Evolutionary conservation across 2,797 vertebrate species (phyloP), one percentile per base, ranked within the genome.

Genomic region (Echiichthys vipera): DNA sequence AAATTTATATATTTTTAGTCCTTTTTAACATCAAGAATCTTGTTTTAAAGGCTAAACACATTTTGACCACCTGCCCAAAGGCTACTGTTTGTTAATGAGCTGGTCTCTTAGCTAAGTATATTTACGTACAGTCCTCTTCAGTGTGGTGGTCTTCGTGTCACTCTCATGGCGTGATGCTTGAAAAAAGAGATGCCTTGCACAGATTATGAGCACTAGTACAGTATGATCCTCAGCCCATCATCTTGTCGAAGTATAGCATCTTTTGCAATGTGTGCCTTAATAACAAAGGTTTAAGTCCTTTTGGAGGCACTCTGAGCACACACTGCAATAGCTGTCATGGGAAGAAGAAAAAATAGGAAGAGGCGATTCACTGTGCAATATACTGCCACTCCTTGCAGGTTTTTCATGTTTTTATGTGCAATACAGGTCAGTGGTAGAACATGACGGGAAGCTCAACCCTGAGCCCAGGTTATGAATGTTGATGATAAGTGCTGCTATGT

Each of bases 401-500:
- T 74, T n/a, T 76, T 72, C 75, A 74, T 71, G 58, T 84, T 88
- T 71, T 82, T 50, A 88, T 81, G 89, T 91, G 91, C 89, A 90
- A 92, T 89, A 92, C 45, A 74, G 82, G 68, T 82, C 70, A 49
- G 71, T 58, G 77, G 64, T 57, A 54, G 78, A 88, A 84, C 13
- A 40, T 2, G 22, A 43, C 9, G 64, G 65, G 76, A 83, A 65
- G 53, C 76, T 74, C 74, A 9, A 67, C 61, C 62, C 84, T 81
- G 84, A 91, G 91, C 84, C 74, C 50, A 85, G 88, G 72, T 73
- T 36, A 55, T 30, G 93, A 93, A 93, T 91, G 92, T 91, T 85
- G 57, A 80, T 30, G 77, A 94, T 81, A 92, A 88, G 88, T 95
- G 96, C 96, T 96, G 96, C 96, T 96, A 94, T 82, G 77, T 92